Evolutionary conservation across 2,113 vertebrate species (phyloP).

Genomic region (Proterorhinus semilunaris): DNA sequence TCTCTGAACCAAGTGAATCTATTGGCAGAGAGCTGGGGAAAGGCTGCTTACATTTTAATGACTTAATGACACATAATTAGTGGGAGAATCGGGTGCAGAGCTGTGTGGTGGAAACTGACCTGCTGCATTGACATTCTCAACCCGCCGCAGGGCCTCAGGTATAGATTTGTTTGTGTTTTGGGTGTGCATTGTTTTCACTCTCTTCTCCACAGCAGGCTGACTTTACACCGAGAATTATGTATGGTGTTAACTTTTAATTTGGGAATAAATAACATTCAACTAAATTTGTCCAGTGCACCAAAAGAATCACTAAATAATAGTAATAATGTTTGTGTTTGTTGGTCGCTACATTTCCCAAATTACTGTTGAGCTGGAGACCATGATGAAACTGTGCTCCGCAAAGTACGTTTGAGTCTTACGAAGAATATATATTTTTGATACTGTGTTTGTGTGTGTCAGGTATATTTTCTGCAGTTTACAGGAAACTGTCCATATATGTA

Average conservation of each 20-base stretch:
- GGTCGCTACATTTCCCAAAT: too few species aligned
- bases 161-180: background rate
- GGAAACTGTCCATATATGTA: too few species aligned
- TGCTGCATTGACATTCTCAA: background rate
- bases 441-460: too few species aligned
- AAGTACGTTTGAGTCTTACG: too few species aligned
- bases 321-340: too few species aligned
- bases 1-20: conserved; percentile 31
- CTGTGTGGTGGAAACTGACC: conserved; percentile 16
- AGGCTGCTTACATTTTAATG: conserved; percentile 65
- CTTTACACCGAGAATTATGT: conserved; percentile 54
- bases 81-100: conserved; percentile 26
- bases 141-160: background rate
- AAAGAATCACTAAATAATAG: too few species aligned
- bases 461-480: too few species aligned
- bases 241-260: conserved; percentile 59
- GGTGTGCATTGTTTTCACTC: conserved; percentile 8
- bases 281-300: too few species aligned
- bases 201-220: conserved; percentile 14
- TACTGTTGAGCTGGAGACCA: too few species aligned
- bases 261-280: too few species aligned
- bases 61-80: conserved; percentile 69
- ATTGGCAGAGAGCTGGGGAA: conserved; percentile 51
- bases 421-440: too few species aligned
- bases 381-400: too few species aligned